These are phyloP conservation scores for Podilymbus podiceps DNA, from an alignment of 2,113 vertebrate species.

Conservation along the genomic window DNA sequence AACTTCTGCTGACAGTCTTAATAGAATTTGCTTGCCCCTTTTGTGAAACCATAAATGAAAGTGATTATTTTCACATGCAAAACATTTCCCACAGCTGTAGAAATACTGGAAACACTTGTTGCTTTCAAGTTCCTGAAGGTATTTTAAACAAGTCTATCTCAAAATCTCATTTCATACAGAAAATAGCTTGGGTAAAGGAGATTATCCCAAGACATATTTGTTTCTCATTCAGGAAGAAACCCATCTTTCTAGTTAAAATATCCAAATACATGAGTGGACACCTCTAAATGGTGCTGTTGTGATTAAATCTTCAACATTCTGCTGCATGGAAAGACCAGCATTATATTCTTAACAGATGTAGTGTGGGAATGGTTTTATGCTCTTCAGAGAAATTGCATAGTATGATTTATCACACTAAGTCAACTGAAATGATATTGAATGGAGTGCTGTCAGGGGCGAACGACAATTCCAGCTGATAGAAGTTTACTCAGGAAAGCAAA, in stretches of 20 bases:
- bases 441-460: neutral
- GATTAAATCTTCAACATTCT: neutral
- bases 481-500: neutral
- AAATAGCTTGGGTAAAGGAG: neutral
- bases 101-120: neutral
- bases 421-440: neutral
- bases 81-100: neutral
- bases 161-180: neutral
- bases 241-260: neutral
- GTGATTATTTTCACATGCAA: neutral
- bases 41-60: neutral
- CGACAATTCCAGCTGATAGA: neutral
- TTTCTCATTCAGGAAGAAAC: neutral
- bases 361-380: neutral
- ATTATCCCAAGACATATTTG: neutral
- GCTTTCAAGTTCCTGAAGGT: neutral
- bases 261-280: neutral
- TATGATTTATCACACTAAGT: conserved; percentile 16
- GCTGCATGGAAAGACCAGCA: neutral
- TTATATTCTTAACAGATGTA: conserved; percentile 39
- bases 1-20: neutral
- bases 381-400: neutral
- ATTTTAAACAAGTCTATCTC: neutral
- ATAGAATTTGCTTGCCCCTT: neutral
- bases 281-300: neutral